Conservation (phyloP, 2,113 vertebrate species). For the Vulpes lagopus region DNA sequence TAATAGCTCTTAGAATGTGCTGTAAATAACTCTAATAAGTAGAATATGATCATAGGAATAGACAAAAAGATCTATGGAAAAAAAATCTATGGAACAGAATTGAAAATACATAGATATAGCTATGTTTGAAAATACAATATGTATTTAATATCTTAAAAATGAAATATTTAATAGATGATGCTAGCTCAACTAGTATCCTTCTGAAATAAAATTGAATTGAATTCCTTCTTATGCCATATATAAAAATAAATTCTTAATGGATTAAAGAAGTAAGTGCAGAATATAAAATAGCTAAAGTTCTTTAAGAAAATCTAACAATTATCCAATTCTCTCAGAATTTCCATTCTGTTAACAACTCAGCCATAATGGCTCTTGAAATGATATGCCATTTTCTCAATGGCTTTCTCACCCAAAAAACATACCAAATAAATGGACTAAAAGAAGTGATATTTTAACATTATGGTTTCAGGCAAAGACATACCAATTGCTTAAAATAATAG, state of each 20-base stretch:
- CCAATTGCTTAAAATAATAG: not conserved
- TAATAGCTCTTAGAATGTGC: not conserved
- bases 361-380: not conserved
- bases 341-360: not conserved
- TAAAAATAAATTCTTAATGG: conserved; percentile 18
- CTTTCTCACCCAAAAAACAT: conserved; percentile 7
- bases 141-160: conserved; percentile 23
- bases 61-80: not conserved
- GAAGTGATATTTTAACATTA: not conserved
- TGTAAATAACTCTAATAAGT: not conserved
- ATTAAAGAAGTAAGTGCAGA: not conserved
- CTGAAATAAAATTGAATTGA: not conserved
- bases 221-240: not conserved
- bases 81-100: not conserved
- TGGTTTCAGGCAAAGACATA: not conserved
- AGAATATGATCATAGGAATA: not conserved
- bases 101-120: not conserved
- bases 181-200: not conserved
- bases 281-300: not conserved
- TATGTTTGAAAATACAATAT: conserved; percentile 2
- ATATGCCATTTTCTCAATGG: not conserved
- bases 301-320: not conserved
- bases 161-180: conserved; percentile 21
- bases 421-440: conserved; percentile 2
- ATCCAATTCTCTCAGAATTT: not conserved